A percentile compares a stretch with the other conserved stretches of the same genome.
Evolutionary conservation across 2,113 vertebrate species (phyloP).

Genomic region (Amia ocellicauda): DNA sequence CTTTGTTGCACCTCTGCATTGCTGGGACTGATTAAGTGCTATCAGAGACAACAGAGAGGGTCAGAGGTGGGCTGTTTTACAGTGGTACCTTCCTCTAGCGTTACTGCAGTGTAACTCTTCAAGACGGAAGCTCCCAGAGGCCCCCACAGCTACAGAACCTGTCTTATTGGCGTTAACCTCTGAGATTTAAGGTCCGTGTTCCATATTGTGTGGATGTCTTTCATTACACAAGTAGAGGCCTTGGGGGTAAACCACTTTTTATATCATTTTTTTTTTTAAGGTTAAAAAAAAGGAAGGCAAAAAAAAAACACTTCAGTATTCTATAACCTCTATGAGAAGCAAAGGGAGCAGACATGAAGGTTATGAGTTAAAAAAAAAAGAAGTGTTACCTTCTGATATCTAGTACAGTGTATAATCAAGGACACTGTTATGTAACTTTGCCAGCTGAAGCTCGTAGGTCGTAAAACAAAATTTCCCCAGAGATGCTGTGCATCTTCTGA

Average conservation of each 20-base stretch:
- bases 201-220: neutral
- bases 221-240: neutral
- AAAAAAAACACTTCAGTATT: neutral
- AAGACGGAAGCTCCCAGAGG: neutral
- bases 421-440: neutral
- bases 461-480: neutral
- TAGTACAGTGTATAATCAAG: neutral
- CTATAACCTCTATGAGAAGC: neutral
- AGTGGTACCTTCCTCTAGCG: neutral
- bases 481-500: neutral
- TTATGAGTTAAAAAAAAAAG: slow-evolving; percentile 1
- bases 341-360: neutral
- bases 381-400: neutral
- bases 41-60: slow-evolving; percentile 19
- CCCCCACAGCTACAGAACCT: neutral
- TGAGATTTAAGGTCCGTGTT: neutral
- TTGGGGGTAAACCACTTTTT: neutral
- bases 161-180: neutral
- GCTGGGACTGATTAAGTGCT: slow-evolving; percentile 22
- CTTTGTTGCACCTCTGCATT: slow-evolving; percentile 21
- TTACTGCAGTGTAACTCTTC: neutral
- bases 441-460: neutral
- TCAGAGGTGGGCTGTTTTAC: slow-evolving; percentile 12
- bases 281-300: no score
- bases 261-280: no score